Percentiles rank a stretch among this genome's conserved stretches.
Conservation (phyloP, 2,888 invertebrate species). For the Nymphalis polychloros region DNA sequence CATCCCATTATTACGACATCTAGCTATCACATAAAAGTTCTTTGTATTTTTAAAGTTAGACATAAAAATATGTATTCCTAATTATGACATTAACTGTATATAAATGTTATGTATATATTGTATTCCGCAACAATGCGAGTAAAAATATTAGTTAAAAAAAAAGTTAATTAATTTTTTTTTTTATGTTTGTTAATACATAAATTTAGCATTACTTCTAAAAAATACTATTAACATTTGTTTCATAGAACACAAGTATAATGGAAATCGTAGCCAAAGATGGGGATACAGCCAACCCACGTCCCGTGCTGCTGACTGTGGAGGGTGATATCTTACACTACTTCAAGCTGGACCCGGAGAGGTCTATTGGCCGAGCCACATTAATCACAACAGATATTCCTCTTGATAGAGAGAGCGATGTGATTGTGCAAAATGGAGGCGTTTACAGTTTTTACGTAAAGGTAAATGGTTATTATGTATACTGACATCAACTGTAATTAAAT, state of each 20-base stretch:
- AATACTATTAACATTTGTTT: neutral
- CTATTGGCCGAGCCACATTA: conserved; percentile 81
- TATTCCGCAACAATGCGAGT: too few relatives aligned
- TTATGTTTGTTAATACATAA: too few relatives aligned
- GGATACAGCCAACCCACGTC: conserved; percentile 87
- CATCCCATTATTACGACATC: too few relatives aligned
- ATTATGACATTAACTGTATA: too few relatives aligned
- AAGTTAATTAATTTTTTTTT: too few relatives aligned
- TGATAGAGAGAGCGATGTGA: conserved; percentile 88
- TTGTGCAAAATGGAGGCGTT: conserved; percentile 89
- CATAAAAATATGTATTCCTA: too few relatives aligned
- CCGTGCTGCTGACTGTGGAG: conserved; percentile 85
- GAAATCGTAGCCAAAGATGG: conserved; percentile 90
- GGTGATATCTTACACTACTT: conserved; percentile 87
- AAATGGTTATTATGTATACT: conserved; percentile 18
- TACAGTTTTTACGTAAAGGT: conserved; percentile 86
- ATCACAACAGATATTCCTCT: conserved; percentile 85
- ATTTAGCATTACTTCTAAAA: neutral
- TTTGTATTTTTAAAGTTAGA: too few relatives aligned
- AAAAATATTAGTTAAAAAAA: too few relatives aligned
- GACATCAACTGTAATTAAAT: too few relatives aligned
- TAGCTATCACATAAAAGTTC: too few relatives aligned
- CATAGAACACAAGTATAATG: conserved; percentile 83
- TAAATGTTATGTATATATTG: too few relatives aligned
- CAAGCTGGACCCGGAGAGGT: conserved; percentile 79